These are phyloP conservation scores for Sceloporus undulatus DNA, from an alignment of 2,113 vertebrate genomes.

Conservation along the genomic window DNA sequence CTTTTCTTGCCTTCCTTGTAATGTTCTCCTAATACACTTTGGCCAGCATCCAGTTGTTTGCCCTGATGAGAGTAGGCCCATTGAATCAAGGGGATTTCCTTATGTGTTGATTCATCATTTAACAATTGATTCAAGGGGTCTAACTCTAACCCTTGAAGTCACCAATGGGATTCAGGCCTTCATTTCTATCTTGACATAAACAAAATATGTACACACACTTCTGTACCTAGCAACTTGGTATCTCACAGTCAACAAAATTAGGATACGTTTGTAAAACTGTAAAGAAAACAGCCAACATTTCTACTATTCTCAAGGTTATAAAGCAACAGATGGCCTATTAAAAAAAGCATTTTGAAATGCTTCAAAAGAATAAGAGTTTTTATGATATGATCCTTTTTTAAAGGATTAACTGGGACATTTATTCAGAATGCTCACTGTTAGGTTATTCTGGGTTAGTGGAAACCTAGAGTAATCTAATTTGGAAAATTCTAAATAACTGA, in stretches of 20 bases:
- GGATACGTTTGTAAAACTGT: conserved; percentile 35
- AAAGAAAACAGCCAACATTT: conserved; percentile 37
- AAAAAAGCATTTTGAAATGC: conserved; percentile 49
- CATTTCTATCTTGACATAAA: not conserved
- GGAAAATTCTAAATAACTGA: conserved; percentile 52
- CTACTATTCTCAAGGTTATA: conserved; percentile 64
- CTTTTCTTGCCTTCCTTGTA: not conserved
- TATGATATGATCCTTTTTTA: conserved; percentile 34
- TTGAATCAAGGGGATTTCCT: no score
- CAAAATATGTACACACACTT: conserved; percentile 2
- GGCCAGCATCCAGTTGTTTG: not conserved
- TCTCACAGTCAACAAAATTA: conserved; percentile 47
- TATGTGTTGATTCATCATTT: no score
- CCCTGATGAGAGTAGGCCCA: no score
- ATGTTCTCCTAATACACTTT: not conserved
- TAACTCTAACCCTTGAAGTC: no score
- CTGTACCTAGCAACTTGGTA: not conserved
- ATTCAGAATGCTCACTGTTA: conserved; percentile 56
- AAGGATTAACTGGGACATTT: conserved; percentile 45
- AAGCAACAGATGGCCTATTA: conserved; percentile 67
- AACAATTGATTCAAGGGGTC: no score
- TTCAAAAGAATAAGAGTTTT: conserved; percentile 62
- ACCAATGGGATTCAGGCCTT: no score
- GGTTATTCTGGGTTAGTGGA: conserved; percentile 57
- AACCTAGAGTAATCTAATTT: conserved; percentile 53